Evolutionary conservation across 2,113 vertebrate species (phyloP).

Genomic region (Mungos mungo): DNA sequence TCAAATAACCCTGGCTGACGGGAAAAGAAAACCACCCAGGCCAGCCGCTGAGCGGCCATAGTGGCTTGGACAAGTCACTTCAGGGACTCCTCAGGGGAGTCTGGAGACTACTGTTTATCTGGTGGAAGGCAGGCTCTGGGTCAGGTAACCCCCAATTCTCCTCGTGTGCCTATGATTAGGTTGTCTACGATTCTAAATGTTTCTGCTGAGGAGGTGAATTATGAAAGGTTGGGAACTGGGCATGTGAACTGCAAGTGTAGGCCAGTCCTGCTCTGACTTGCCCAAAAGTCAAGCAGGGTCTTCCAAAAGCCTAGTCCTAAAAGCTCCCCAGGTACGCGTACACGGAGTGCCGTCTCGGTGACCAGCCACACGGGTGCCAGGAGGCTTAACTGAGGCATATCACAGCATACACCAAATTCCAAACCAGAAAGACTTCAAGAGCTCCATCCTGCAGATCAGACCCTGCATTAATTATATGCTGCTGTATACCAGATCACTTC

Average conservation of each 20-base stretch:
- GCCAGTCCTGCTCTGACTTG: not conserved
- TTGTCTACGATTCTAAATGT: not conserved
- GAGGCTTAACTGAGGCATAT: not conserved
- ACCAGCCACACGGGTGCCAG: not conserved
- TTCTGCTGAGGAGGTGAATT: not conserved
- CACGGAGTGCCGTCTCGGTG: not conserved
- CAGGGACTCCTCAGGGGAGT: not conserved
- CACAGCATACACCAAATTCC: not conserved
- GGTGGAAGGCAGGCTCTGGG: not conserved
- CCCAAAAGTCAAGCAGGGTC: not conserved
- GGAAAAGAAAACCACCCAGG: not conserved
- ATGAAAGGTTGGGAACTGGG: not conserved
- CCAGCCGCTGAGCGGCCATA: not conserved
- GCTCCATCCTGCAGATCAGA: not conserved
- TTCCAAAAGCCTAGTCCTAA: not conserved
- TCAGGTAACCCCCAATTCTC: not conserved
- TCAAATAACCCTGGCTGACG: not conserved
- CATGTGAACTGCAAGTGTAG: not conserved
- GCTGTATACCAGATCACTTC: not conserved
- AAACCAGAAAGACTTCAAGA: not conserved
- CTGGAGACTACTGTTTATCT: not conserved
- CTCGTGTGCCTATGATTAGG: not conserved
- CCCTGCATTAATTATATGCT: not conserved
- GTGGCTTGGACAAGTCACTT: not conserved
- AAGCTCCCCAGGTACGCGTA: not conserved